Conservation (phyloP, 2,888 invertebrate genomes). For the Cremastinae sp. region DNA sequence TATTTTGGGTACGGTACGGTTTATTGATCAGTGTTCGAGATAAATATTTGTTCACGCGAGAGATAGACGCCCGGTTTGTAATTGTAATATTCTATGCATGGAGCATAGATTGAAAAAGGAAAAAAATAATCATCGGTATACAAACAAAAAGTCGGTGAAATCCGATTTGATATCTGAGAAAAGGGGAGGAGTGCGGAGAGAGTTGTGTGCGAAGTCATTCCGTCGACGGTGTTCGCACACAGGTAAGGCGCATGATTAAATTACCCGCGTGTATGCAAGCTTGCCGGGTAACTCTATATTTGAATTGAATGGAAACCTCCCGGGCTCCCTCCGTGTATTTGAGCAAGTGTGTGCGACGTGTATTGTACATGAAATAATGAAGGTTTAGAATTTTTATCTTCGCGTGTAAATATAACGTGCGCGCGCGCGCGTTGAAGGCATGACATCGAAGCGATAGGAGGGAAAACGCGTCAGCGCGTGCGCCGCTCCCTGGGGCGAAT, state of each 20-base stretch:
- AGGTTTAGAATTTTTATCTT: constrained; percentile 1
- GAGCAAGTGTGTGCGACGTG: constrained; percentile 1
- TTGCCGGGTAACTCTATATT: constrained; percentile 16
- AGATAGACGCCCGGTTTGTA: too few relatives aligned
- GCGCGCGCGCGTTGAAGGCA: constrained; percentile 5
- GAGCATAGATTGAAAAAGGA: too few relatives aligned
- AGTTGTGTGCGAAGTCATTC: constrained; percentile 11
- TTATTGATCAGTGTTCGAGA: too few relatives aligned
- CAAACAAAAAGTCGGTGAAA: too few relatives aligned
- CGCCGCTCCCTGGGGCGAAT: constrained; percentile 48
- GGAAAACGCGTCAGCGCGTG: constrained; percentile 55
- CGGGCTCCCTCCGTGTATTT: too few relatives aligned
- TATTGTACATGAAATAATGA: constrained; percentile 8
- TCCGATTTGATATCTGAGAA: too few relatives aligned
- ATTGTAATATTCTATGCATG: too few relatives aligned
- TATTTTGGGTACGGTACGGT: too few relatives aligned
- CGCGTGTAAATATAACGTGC: constrained; percentile 11
- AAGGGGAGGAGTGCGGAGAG: too few relatives aligned
- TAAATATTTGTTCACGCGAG: too few relatives aligned
- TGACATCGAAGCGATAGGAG: constrained; percentile 46
- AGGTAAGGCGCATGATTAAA: constrained; percentile 2
- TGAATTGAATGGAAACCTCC: constrained; percentile 11
- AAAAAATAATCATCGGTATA: too few relatives aligned
- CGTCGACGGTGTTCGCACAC: not conserved
- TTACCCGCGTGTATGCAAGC: constrained; percentile 22